Conservation (phyloP, 2,797 vertebrate species). For the Rallus crepitans region DNA sequence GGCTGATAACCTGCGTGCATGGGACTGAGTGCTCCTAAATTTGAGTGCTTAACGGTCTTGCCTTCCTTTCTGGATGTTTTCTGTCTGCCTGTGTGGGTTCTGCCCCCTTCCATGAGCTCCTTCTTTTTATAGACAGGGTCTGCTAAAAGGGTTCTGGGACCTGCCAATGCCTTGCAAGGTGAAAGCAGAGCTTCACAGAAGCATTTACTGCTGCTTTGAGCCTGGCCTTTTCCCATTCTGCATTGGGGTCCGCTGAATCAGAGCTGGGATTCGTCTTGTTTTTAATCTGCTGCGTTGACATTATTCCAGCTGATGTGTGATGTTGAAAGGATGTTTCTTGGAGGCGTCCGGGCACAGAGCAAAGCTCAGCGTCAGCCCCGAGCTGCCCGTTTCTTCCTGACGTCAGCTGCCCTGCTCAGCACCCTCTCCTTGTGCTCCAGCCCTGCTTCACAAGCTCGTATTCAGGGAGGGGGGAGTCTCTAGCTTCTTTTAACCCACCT, state of each 20-base stretch:
- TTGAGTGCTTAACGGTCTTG: background rate
- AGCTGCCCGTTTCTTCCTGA: background rate
- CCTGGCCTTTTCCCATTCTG: background rate
- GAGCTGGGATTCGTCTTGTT: background rate
- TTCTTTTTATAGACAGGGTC: background rate
- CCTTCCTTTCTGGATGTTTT: background rate
- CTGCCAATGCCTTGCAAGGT: background rate
- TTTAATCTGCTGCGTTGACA: background rate
- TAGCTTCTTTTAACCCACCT: background rate
- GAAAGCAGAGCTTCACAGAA: background rate
- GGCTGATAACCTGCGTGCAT: accelerated
- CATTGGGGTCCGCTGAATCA: background rate
- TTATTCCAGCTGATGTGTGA: background rate
- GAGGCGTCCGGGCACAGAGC: background rate
- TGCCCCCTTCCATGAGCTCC: background rate
- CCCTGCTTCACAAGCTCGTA: background rate
- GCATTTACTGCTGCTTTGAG: background rate
- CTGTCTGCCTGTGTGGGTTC: background rate
- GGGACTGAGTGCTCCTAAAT: background rate
- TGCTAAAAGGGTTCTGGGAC: background rate
- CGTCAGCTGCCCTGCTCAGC: background rate
- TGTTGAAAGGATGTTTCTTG: background rate
- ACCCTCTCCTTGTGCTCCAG: background rate
- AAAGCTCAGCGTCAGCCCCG: accelerated
- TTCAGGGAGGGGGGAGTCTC: background rate